phyloP scores from a whole-genome alignment of 2,797 vertebrate species.

The Calcarius lapponicus region DNA sequence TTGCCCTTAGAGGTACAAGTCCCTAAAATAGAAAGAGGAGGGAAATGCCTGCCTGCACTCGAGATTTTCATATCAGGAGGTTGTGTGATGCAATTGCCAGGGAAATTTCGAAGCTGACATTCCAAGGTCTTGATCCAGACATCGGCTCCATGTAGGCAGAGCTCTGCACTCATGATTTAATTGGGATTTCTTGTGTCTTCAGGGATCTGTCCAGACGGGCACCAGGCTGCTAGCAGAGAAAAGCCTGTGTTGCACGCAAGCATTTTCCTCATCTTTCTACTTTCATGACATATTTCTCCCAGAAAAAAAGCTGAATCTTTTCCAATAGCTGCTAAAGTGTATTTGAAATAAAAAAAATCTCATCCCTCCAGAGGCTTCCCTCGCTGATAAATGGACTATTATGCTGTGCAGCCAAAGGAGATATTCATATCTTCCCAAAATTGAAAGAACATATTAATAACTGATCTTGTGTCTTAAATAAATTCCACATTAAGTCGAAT shows the following conservation, averaged over 20 bases:
- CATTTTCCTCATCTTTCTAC: constrained; percentile 28
- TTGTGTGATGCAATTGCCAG: background rate
- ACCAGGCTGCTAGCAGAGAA: constrained; percentile 5
- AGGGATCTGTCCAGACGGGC: constrained; percentile 55
- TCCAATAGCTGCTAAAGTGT: background rate
- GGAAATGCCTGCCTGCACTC: background rate
- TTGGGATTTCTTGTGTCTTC: constrained; percentile 39
- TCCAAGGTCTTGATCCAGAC: constrained; percentile 27
- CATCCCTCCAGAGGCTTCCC: background rate
- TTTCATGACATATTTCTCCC: constrained; percentile 28
- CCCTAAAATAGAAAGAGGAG: background rate
- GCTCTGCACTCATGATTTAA: background rate
- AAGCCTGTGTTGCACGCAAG: constrained; percentile 7
- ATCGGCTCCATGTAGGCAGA: background rate
- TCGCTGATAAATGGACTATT: constrained; percentile 33
- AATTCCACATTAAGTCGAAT: constrained; percentile 20
- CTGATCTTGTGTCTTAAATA: constrained; percentile 16
- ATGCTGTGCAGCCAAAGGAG: constrained; percentile 32
- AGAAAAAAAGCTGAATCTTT: constrained; percentile 16
- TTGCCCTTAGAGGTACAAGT: background rate
- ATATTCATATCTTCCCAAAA: constrained; percentile 48
- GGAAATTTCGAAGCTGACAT: background rate
- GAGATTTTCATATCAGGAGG: background rate
- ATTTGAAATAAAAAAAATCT: constrained; percentile 42
- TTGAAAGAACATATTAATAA: constrained; percentile 53